Evolutionary conservation across 2,113 vertebrate genomes (phyloP), one percentile per base, ranked within the genome.

Genomic region (Centrocercus urophasianus): DNA sequence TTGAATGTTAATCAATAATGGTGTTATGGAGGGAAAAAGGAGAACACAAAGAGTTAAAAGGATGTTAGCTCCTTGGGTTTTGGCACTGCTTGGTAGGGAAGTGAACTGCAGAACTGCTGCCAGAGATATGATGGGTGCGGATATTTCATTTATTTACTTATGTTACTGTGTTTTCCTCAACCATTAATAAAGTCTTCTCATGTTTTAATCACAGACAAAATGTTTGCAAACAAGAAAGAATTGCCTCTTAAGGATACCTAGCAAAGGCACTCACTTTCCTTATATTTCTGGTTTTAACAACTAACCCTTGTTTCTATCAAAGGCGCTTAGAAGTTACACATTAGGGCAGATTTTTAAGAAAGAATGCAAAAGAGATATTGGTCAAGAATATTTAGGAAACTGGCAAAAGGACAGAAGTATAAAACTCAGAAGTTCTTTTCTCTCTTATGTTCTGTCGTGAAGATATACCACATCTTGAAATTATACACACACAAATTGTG

Each of bases 61-160:
- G 43, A 76, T 89, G 66, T 89, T 84, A 65, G n/a, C 48, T 79
- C 24, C 63, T 86, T 93, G 92, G 95, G 90, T 89, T 95, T 96
- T 70, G 71, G 71, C 89, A 93, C 56, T 0, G 0, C 27, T 79
- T 76, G 60, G 66, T 79, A 79, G 83, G 84, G 89, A 90, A 94
- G 21, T 81, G 71, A 92, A 54, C 64, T 92, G 76, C 87, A 76
- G 81, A 92, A 80, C 42, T 28, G 22, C 13, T 91, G 82, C 84
- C 87, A 91, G 64, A 95, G 91, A 88, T 94, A 92, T 0, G n/a
- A 76, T 92, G 87, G 87, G 89, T 91, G 96, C 85, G 81, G 87
- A 43, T 89, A 59, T 96, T 95, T 93, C 71, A 70, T 36, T 89
- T 96, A 93, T 91, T 96, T 96, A 66, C 67, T 86, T 91, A 76